Evolutionary conservation across 2,113 vertebrate genomes (phyloP).

Genomic region (Peromyscus polionotus): DNA sequence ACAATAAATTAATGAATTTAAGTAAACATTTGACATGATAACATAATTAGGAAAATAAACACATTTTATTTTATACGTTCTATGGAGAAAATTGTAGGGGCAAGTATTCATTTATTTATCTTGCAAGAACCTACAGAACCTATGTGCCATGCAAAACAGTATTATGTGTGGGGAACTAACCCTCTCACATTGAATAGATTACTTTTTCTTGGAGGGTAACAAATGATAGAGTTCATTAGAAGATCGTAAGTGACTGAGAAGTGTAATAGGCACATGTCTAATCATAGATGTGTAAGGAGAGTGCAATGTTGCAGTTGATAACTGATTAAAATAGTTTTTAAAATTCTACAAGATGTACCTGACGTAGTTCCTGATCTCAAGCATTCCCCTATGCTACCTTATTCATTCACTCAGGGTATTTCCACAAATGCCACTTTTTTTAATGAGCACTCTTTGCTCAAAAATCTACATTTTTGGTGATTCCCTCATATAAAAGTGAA

Average conservation of each 20-base stretch:
- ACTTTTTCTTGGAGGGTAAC: background rate
- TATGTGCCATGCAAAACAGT: background rate
- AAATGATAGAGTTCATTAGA: background rate
- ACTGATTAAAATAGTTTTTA: background rate
- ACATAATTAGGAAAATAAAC: background rate
- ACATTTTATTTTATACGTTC: background rate
- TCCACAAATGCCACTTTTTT: background rate
- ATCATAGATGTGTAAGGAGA: background rate
- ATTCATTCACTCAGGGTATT: background rate
- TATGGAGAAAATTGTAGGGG: background rate
- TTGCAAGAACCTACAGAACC: background rate
- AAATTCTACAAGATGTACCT: background rate
- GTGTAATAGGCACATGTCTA: rapidly evolving
- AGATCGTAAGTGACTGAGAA: background rate
- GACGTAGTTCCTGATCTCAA: background rate
- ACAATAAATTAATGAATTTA: background rate
- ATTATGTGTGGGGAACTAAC: background rate
- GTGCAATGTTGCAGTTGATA: background rate
- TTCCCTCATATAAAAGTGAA: background rate
- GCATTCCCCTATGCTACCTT: rapidly evolving
- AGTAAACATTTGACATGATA: background rate
- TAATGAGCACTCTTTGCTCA: background rate
- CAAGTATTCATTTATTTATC: background rate
- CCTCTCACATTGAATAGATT: background rate
- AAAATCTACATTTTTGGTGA: background rate